These are phyloP conservation scores for Micrastur ruficollis DNA, from an alignment of 2,797 vertebrate genomes.

Conservation along the genomic window DNA sequence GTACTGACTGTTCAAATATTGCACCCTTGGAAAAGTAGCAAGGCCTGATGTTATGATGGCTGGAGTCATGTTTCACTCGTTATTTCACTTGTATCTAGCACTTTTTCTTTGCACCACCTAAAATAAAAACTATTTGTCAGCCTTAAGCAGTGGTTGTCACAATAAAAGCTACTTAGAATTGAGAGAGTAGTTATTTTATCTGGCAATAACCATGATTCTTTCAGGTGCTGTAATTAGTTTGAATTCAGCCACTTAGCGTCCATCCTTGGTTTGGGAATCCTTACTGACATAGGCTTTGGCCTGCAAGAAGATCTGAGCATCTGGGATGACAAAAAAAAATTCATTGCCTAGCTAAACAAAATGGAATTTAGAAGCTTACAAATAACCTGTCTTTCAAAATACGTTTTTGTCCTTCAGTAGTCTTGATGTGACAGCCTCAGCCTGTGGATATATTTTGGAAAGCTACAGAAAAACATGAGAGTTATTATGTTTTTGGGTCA, in stretches of 20 bases:
- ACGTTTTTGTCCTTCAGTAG: not conserved
- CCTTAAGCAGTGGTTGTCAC: not conserved
- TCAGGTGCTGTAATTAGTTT: not conserved
- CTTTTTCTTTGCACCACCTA: not conserved
- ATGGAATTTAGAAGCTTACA: not conserved
- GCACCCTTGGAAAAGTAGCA: not conserved
- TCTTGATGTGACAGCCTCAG: not conserved
- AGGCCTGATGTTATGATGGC: not conserved
- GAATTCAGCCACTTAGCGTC: not conserved
- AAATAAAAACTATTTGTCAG: not conserved
- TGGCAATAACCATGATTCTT: not conserved
- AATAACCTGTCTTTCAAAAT: not conserved
- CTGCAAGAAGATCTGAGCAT: not conserved
- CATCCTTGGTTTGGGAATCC: not conserved
- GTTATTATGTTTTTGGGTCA: not conserved
- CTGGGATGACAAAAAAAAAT: not conserved
- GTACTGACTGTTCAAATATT: not conserved
- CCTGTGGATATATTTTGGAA: not conserved
- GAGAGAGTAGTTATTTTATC: not conserved
- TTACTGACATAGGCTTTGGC: not conserved
- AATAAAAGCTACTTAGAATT: not conserved
- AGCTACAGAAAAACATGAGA: not conserved
- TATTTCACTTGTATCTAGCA: not conserved
- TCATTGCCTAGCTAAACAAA: not conserved
- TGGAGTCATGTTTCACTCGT: not conserved